Base-by-base conservation (phyloP, 2,113 vertebrate species). In the Clupea harengus region DNA sequence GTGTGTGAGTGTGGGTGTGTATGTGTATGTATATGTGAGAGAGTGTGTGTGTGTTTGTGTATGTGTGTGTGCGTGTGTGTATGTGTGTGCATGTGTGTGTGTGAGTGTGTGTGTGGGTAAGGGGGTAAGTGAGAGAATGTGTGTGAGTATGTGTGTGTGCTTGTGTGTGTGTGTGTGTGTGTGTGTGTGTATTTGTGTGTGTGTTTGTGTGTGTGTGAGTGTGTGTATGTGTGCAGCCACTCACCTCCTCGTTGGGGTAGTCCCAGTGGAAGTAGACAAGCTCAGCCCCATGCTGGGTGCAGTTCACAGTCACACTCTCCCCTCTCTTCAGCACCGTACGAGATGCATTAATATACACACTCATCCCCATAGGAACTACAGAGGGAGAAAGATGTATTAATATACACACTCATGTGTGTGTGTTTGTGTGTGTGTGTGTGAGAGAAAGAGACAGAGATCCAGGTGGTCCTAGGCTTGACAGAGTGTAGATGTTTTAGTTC, bases 291-390 rank as follows among this genome's bases (percentile, higher is more conserved):
- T 95, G 95, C 85, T 97, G 96, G 0, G 97, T 96, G 93, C 98
- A 99, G 93, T 96, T 96, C 78, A 99, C 89, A 0, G 94, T 96
- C 80, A 99, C 88, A 0, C 96, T 94, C 89, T 99, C 97, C 0
- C 97, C 98, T 91, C 94, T 95, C 83, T 96, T 98, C 90, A 99
- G 95, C 85, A 98, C 82, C 0, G 95, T 97, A 93, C 97, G 96
- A 52, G 95, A 96, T 0, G 96, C 96, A 0, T 95, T 97, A 93
- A 99, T 94, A 54, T 96, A 96, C 90, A 97, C 89, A 0, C 97
- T 96, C 54, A 99, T 94, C 47, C 88, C 87, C 47, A 93, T 93
- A 0, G 96, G 95, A 85, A 96, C 97, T 98, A 82, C 82, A 64
- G 3, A n/a, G 4, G n/a, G 20, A 64, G 20, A 64, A 1, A 64